Base-by-base conservation (phyloP, 2,113 vertebrate species). In the Oriolus oriolus region DNA sequence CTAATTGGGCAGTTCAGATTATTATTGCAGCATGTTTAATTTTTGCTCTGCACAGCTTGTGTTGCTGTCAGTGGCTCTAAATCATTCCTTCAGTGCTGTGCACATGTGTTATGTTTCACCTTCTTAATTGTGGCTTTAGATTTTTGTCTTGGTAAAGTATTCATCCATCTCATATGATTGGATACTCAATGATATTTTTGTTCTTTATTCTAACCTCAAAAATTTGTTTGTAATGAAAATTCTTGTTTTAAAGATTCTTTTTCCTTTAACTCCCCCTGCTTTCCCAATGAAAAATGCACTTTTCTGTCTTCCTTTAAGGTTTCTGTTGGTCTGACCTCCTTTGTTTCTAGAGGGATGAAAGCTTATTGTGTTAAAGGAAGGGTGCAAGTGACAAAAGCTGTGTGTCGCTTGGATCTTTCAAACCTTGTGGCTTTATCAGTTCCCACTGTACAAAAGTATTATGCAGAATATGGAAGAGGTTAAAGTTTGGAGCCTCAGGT, bases 51-150 rank as follows among this genome's bases (percentile, higher is more conserved):
- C 75, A 76, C 84, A 90, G 56, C 89, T 95, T 10, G 7, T 60
- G 28, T 90, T 77, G 65, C 35, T 90, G 59, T 88, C 37, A 79
- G 42, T 81, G 76, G 60, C 47, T 39, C 49, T 77, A 78, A 86
- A 81, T 90, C 64, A 93, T 93, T 89, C 71, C 79, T 95, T 90
- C 84, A 87, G 49, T 94, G n/a, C 49, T 75, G 28, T 50, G 39
- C 41, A 33, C 41, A 7, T 77, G 26, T 50, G 3, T 83, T 86
- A 23, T 14, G 11, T 41, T 78, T 94, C 69, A 84, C 35, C 44
- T 83, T 50, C 30, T 81, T 78, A 85, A 84, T n/a, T 64, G 53
- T 80, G 42, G 26, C 59, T 77, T 78, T 71, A 76, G 24, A 23
- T 79, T 93, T 93, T 93, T 82, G 81, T 50, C 7, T 16, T 66